A percentile compares a stretch with the other conserved stretches of the same genome.
These are phyloP conservation scores for Eristalinus sepulchralis DNA, from an alignment of 2,888 invertebrate genomes.

Conservation along the genomic window DNA sequence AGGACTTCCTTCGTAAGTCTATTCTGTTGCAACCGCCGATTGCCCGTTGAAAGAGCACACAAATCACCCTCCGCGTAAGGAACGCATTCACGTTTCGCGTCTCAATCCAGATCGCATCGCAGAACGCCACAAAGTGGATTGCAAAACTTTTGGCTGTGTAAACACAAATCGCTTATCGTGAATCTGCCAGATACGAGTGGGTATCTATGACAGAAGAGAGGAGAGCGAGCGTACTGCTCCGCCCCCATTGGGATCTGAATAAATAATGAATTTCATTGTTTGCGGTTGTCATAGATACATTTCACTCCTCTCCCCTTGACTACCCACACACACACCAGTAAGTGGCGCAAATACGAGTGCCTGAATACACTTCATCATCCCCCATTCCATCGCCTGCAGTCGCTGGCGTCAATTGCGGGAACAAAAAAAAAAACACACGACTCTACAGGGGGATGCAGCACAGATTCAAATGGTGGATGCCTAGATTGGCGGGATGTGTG, in stretches of 20 bases:
- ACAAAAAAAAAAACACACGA: background rate
- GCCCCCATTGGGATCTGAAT: slow-evolving; percentile 71
- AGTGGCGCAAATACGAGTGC: background rate
- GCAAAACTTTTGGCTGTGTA: slow-evolving; percentile 72
- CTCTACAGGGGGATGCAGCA: background rate
- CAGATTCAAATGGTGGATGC: background rate
- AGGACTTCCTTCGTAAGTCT: no score
- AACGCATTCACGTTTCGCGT: background rate
- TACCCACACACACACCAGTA: background rate
- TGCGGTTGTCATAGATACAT: slow-evolving; percentile 74
- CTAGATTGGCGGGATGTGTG: background rate
- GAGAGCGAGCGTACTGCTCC: slow-evolving; percentile 62
- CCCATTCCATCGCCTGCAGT: background rate
- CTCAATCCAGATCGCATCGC: slow-evolving; percentile 7
- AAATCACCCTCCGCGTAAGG: background rate
- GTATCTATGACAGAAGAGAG: slow-evolving; percentile 51
- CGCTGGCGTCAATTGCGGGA: no score
- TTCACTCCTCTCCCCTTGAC: slow-evolving; percentile 11
- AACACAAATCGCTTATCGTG: slow-evolving; percentile 74
- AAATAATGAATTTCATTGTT: slow-evolving; percentile 73
- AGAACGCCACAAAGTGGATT: slow-evolving; percentile 45
- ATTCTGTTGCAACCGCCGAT: no score
- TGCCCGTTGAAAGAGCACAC: no score
- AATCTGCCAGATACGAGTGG: slow-evolving; percentile 54
- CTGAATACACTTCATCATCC: background rate